Conservation (phyloP, 2,113 vertebrate genomes). For the Phalacrocorax aristotelis region DNA sequence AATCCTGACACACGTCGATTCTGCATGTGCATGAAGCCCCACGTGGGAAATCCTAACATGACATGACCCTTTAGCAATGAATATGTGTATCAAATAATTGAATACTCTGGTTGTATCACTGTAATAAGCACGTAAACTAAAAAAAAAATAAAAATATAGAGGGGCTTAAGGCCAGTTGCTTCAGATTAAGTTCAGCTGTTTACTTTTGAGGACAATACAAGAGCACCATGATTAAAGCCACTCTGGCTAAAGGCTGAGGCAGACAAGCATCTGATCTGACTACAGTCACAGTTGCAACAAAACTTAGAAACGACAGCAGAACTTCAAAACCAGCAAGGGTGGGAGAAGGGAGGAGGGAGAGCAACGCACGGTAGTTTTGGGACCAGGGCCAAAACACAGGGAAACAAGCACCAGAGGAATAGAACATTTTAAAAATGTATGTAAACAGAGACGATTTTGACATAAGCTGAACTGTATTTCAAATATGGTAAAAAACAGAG, state of each 20-base stretch:
- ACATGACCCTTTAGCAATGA: neutral
- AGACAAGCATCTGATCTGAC: neutral
- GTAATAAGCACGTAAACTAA: neutral
- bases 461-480: neutral
- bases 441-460: neutral
- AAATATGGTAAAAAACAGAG: neutral
- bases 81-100: neutral
- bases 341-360: neutral
- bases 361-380: neutral
- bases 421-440: neutral
- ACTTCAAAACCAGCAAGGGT: neutral
- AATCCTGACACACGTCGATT: neutral
- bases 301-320: neutral
- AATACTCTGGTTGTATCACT: neutral
- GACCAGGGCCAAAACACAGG: neutral
- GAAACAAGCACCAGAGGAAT: neutral
- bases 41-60: neutral
- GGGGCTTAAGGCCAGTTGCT: slow-evolving; percentile 27
- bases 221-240: neutral
- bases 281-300: neutral
- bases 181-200: slow-evolving; percentile 58
- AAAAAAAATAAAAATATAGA: neutral
- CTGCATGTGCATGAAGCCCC: neutral
- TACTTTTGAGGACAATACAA: slow-evolving; percentile 16
- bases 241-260: neutral